Base-by-base conservation (phyloP, 2,888 invertebrate genomes). In the Scaptomyza polygonia region DNA sequence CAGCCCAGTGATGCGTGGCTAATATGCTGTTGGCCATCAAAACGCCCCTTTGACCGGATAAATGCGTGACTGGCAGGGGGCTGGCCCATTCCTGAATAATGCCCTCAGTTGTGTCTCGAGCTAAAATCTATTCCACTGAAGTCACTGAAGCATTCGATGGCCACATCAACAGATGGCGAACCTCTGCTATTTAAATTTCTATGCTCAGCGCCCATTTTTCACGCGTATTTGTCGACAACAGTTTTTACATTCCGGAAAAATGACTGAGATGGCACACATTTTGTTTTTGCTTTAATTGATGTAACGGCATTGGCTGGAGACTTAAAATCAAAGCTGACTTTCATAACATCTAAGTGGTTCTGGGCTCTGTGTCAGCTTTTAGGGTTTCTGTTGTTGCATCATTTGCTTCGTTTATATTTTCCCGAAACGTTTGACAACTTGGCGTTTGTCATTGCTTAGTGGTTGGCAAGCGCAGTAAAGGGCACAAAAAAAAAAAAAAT, bases 111-210 rank as follows among this genome's bases (percentile, higher is more conserved):
- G 62, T 32, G 36, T 34, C 21, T 25, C 18, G 36, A 11, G 29
- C 49, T 18, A 49, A 54, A 34, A 54, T 16, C 29, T 44, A 39
- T 40, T 44, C 47, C 40, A 40, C 52, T 77, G 79, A n/a, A n/a
- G 39, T 65, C 77, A 81, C 48, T 84, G 81, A 83, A 80, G 80
- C 86, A 77, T 74, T 72, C 52, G 67, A 65, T 49, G 66, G 61
- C 55, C 62, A 79, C 73, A 82, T 82, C 82, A 82, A 82, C 87
- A 87, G 82, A 86, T 87, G 82, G 73, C 83, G 71, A 73, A 45
- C 54, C 67, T 61, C 57, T 62, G 82, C 59, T 76, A 82, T 64
- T 77, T 87, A 82, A 82, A 87, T 82, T 85, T 85, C 51, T 67
- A 70, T 67, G 54, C 51, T 52, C 49, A 27, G 5, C 44, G 43